These are phyloP conservation scores for Alosa alosa DNA, from an alignment of 2,113 vertebrate genomes.

Conservation along the genomic window DNA sequence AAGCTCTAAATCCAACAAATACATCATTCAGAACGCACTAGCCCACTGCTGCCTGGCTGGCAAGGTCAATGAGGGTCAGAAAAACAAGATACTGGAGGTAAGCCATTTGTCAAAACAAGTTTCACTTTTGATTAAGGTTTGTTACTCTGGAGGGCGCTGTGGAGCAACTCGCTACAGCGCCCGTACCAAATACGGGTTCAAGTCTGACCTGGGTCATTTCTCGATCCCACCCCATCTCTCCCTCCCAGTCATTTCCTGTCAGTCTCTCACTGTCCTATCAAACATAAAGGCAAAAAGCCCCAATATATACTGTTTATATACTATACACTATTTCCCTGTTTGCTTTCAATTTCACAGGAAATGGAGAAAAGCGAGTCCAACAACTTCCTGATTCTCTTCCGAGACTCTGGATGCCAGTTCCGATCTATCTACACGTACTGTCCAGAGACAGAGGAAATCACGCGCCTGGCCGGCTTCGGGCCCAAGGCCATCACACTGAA, in stretches of 20 bases:
- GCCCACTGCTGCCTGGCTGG: conserved; percentile 97
- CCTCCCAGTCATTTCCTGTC: too few species aligned
- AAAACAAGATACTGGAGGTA: conserved; percentile 97
- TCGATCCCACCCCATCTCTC: too few species aligned
- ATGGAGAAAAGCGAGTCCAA: conserved; percentile 96
- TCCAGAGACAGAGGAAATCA: conserved; percentile 92
- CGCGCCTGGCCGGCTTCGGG: conserved; percentile 88
- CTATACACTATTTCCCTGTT: not conserved
- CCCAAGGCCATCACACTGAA: conserved; percentile 88
- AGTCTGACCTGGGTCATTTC: not conserved
- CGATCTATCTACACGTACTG: conserved; percentile 90
- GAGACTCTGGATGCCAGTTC: conserved; percentile 95
- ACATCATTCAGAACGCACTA: conserved; percentile 97
- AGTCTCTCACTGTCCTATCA: too few species aligned
- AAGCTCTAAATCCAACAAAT: conserved; percentile 97
- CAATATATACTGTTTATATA: too few species aligned
- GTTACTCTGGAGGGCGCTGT: too few species aligned
- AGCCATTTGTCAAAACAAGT: conserved; percentile 38
- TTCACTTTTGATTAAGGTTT: too few species aligned
- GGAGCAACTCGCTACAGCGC: too few species aligned
- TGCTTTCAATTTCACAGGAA: conserved; percentile 75
- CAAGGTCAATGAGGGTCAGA: conserved; percentile 97
- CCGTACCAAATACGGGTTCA: too few species aligned
- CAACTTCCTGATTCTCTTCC: conserved; percentile 95
- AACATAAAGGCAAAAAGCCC: too few species aligned